Base-by-base conservation (phyloP, 37 sponge, comb jelly and placozoan genomes). In the Aplysina aerophoba region DNA sequence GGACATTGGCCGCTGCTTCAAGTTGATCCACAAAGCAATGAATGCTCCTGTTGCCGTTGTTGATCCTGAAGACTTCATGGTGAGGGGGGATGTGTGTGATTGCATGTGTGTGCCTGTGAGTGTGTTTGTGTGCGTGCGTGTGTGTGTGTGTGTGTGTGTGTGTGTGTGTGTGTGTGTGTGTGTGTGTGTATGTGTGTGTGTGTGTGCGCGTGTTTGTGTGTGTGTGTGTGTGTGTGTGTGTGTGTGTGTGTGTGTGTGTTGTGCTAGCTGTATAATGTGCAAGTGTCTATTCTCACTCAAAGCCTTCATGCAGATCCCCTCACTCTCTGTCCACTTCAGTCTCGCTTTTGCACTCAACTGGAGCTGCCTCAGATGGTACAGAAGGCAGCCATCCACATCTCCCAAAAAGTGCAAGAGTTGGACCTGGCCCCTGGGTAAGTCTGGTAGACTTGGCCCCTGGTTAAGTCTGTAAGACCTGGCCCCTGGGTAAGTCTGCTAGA, bases 1-100 rank as follows among this genome's bases (percentile, higher is more conserved):
- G 80, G 96, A 98, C 81, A 98, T 98, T 55, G 99, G 99, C 0
- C 86, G 92, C 0, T 98, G 96, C 63, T 98, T 96, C 89, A 98
- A 98, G 86, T 85, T 94, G 31, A 96, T 98, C 16, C 68, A 82
- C 24, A 66, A 84, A 21, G 93, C 91, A 19, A 87, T 92, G 50
- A 86, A 92, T 34, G 81, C 91, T 22, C 68, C 44, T 39, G 89
- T 94, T 15, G 79, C 86, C 25, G 55, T 57, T 53, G 90, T 92
- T 15, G 78, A 84, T 25, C 90, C 93, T 34, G 72, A 85, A 50
- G 97, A 97, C 37, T 97, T 97, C 85, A 97, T 97, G 97, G 96
- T 92, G 28, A 36, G 81, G 30, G 16, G 0, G 16, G n/a, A n/a
- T n/a, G n/a, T n/a, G n/a, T n/a, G n/a, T n/a, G n/a, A n/a, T 8